Evolutionary conservation across 1,140 invertebrate species (phyloP).

Genomic region (Drosophila setifemur): DNA sequence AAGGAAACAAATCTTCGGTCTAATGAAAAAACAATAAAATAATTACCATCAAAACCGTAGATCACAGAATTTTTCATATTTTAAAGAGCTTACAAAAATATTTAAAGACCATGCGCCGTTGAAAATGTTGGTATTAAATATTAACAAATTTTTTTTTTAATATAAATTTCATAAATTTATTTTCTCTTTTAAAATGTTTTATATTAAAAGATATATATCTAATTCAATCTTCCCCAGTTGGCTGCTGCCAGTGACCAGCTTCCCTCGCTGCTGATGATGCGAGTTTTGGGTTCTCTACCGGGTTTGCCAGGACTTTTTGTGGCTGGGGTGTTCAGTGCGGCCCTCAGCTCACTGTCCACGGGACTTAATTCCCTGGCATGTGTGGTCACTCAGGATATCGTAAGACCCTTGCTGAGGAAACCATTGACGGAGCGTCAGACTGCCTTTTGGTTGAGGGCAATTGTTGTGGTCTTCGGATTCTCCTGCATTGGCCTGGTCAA

Average conservation of each 20-base stretch:
- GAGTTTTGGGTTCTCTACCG: slow-evolving; percentile 87
- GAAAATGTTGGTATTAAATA: no score
- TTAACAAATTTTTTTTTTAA: no score
- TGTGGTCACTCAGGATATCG: slow-evolving; percentile 93
- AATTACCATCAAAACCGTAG: no score
- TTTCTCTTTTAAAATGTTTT: no score
- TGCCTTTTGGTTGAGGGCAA: slow-evolving; percentile 87
- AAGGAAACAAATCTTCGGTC: no score
- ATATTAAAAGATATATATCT: no score
- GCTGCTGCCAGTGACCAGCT: slow-evolving; percentile 89
- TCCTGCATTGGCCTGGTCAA: slow-evolving; percentile 87
- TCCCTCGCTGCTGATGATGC: slow-evolving; percentile 90
- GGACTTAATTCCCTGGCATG: slow-evolving; percentile 96
- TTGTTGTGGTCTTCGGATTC: slow-evolving; percentile 87
- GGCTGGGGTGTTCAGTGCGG: slow-evolving; percentile 93
- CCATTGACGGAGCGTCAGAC: slow-evolving; percentile 86
- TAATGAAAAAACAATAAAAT: no score
- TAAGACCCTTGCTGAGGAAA: slow-evolving; percentile 85
- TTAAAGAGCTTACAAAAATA: no score
- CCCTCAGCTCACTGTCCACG: slow-evolving; percentile 94
- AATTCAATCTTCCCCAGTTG: no score
- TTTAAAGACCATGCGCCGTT: no score
- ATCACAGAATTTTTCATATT: no score
- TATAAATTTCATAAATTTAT: no score
- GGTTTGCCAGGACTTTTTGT: slow-evolving; percentile 92